Evolutionary conservation across 2,888 invertebrate genomes (phyloP), one percentile per base, ranked within the genome.

Genomic region (Xanthorhoe designata): DNA sequence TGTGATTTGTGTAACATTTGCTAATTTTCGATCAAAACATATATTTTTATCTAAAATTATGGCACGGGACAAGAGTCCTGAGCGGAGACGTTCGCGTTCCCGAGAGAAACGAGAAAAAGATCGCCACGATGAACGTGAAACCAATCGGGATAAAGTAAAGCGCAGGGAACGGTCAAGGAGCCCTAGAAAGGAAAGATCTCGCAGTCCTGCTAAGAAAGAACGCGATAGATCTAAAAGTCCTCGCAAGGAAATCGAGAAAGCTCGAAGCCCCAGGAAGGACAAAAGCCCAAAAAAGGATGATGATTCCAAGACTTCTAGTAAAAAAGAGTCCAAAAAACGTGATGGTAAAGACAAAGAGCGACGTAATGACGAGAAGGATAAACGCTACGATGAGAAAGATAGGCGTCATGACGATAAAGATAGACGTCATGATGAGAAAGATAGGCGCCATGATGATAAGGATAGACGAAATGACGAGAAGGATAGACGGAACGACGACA

Each of bases 101-200:
- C 82, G 90, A 63, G 92, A 92, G 60, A 84, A 87, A 66, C 87
- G 90, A n/a, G 92, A 93, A 1, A 82, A 88, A 69, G 92, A 93
- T 8, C 90, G 92, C 13, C 78, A 88, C 69, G 92, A 92, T 52
- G 92, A 93, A 1, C 87, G 92, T 6, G 92, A 93, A n/a, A 69
- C 82, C 8, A 82, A 90, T 70, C 83, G 91, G 17, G 93, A 93
- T 19, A 92, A 91, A 83, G 32, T 69, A 15, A 92, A 92, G 73
- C 88, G 91, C 50, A 84, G 89, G 18, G 91, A 91, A 29, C 78
- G 90, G 13, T 90, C 91, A 18, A 79, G 84, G 32, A 91, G 90
- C 65, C 91, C 89, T 4, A 81, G 84, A 54, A 90, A 89, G 75
- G 90, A 88, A 0, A 79, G 84, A 56, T 81, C 88, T 32, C 78